Evolutionary conservation across 2,797 vertebrate genomes (phyloP), one percentile per base, ranked within the genome.

Genomic region (Staurois parvus): DNA sequence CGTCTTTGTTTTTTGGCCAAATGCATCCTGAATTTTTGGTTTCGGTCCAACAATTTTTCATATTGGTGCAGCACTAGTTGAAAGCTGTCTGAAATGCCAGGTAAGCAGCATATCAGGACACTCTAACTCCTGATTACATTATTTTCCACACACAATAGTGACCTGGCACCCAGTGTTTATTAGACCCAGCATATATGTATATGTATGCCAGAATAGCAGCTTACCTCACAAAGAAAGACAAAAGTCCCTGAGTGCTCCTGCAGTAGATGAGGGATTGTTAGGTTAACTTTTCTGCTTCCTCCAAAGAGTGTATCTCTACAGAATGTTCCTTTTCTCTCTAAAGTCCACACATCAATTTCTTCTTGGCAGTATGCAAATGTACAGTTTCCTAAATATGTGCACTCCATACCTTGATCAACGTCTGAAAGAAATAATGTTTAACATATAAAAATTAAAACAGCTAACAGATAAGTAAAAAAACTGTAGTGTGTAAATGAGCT

Each of bases 361-460:
- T 99, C 98, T 86, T 99, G 97, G 91, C 97, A 98, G 81, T 99
- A 99, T 0, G 98, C 98, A 90, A 99, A 99, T 0, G 98, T 99
- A 91, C 98, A 99, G 42, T 98, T 96, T 40, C 97, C 97, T 3
- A 96, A 96, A 29, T 99, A 99, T 52, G 96, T 90, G 88, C 98
- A 99, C 0, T 97, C 97, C 73, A 96, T 96, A 59, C 97, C 97
- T 19, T 95, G 95, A 79, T 97, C 96, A 86, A 99, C 97, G 93
- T 99, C 98, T 99, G 24, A 2, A 78, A 68, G 6, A 42, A 76
- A 56, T 28, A 40, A 28, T 10, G 19, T 26, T 76, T n/a, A 48
- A 9, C 9, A 45, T n/a, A 28, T 13, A 48, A 52, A 13, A 52
- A 17, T 17, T 19, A 4, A 17, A 17, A 52, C 15, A 19, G 48